Base-by-base conservation (phyloP, 2,797 vertebrate species). In the Centropyge bicolor region DNA sequence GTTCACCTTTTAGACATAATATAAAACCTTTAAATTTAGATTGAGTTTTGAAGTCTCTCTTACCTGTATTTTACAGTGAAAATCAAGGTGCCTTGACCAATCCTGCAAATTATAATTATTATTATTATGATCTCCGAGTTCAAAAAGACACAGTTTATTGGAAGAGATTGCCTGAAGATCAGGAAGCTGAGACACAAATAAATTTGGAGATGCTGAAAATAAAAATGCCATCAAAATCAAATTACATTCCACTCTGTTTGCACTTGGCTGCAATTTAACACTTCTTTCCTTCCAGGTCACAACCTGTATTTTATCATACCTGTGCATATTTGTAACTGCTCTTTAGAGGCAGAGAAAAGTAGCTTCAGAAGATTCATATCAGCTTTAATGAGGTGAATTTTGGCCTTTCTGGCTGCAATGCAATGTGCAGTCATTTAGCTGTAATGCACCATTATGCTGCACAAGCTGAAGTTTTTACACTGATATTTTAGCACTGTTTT, bases 401-500 rank as follows among this genome's bases (percentile, higher is more conserved):
- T 62, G 6, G 49, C 41, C 35, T 17, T 45, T 59, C 52, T 67
- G 24, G 36, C 36, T 51, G 6, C 11, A 20, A 35, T 19, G 14
- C 36, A 52, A 35, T 51, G 19, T 43, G 46, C 24, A 61, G 10
- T 67, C 36, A 67, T 12, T 31, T 22, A 35, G 19, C 13, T 22
- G 8, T 36, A 40, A 27, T 46, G 38, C 6, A 57, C 19, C 14
- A 40, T 66, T 66, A 57, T 31, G 16, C 22, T 40, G 35, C 22
- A 51, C 36, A 41, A 27, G 8, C 46, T 40, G 14, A n/a, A 36
- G 55, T 31, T 57, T 35, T 16, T 31, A 35, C 24, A 41, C 10
- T n/a, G n/a, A 62, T 60, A 13, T 59, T 57, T 59, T 6, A 51
- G 22, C 6, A 22, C 22, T 70, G 49, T 54, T 62, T 57, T 17